Evolutionary conservation across 2,888 invertebrate species (phyloP).

Genomic region (Drosophila neonasuta): DNA sequence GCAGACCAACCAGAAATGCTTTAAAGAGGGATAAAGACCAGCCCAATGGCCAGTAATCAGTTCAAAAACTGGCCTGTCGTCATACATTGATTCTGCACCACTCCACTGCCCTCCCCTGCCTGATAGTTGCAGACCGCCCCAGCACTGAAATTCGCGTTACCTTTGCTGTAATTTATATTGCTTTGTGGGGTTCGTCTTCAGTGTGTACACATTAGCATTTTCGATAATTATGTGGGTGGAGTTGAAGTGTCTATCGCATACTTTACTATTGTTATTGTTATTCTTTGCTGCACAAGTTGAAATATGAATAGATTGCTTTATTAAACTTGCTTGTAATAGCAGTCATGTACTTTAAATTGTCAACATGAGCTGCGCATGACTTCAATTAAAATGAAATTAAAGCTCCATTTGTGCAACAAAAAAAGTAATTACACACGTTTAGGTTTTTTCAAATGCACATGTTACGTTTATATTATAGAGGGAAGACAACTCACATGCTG

Average conservation of each 20-base stretch:
- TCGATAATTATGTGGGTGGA: conserved; percentile 41
- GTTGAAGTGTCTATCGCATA: conserved; percentile 21
- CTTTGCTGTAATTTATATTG: neutral
- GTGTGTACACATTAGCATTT: conserved; percentile 8
- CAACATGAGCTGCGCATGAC: neutral
- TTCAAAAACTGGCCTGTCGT: conserved; percentile 44
- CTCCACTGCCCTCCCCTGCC: neutral
- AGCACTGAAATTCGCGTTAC: neutral
- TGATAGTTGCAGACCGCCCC: neutral
- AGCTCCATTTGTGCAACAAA: neutral
- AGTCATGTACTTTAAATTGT: neutral
- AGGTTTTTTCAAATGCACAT: neutral
- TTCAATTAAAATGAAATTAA: neutral
- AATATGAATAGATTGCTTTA: neutral
- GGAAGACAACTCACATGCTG: neutral
- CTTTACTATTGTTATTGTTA: neutral
- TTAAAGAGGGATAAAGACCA: conserved; percentile 73
- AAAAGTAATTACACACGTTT: neutral
- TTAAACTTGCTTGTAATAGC: neutral
- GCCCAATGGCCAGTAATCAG: conserved; percentile 67
- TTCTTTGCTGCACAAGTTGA: neutral
- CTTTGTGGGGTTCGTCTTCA: conserved; percentile 3
- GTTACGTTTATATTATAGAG: neutral
- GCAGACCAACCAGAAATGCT: conserved; percentile 78
- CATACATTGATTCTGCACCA: conserved; percentile 12